phyloP scores from a whole-genome alignment of 2,888 invertebrate genomes.

The Mythimna impura region DNA sequence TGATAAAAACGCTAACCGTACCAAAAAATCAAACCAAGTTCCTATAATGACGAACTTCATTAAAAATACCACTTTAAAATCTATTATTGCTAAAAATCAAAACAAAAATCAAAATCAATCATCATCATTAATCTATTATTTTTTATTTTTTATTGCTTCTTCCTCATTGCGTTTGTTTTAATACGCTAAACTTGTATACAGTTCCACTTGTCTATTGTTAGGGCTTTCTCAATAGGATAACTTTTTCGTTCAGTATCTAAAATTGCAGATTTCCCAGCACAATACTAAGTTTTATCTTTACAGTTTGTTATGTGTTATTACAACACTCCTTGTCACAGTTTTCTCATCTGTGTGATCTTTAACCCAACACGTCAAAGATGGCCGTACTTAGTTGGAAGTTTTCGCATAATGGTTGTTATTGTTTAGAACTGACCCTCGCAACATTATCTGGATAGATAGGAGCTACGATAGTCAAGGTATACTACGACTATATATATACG shows the following conservation, averaged over 20 bases:
- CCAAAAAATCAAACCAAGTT: no score
- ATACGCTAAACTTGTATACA: no score
- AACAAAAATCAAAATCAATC: no score
- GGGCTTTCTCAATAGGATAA: constrained; percentile 1
- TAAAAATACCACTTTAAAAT: no score
- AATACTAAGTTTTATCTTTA: constrained; percentile 3
- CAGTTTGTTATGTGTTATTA: constrained; percentile 9
- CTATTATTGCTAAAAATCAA: no score
- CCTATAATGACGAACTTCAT: no score
- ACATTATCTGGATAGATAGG: not conserved
- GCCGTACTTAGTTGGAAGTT: not conserved
- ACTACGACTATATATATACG: no score
- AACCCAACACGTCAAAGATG: constrained; percentile 29
- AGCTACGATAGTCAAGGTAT: not conserved
- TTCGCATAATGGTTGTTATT: constrained; percentile 19
- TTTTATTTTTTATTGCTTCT: no score
- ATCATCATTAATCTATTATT: no score
- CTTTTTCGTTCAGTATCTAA: not conserved
- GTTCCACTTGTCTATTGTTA: not conserved
- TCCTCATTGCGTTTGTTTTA: no score
- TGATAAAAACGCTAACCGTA: not conserved
- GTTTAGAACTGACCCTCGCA: constrained; percentile 26
- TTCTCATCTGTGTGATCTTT: constrained; percentile 48
- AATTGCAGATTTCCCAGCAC: constrained; percentile 1
- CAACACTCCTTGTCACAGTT: constrained; percentile 41